These are phyloP conservation scores for Aptenodytes patagonicus DNA, from an alignment of 2,113 vertebrate genomes.

Conservation along the genomic window DNA sequence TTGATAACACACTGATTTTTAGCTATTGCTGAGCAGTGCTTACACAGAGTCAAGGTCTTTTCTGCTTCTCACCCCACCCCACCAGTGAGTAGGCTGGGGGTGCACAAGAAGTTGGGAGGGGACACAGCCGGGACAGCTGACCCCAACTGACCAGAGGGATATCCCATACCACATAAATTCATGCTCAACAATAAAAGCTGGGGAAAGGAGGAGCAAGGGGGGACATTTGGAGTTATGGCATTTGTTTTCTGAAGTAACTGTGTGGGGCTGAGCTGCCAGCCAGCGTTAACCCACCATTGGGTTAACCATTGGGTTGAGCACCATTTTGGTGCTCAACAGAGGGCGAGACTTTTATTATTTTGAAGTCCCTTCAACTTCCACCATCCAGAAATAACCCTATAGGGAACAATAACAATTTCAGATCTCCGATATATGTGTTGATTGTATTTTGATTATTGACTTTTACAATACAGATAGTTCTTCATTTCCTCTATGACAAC, in stretches of 20 bases:
- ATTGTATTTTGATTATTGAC: background rate
- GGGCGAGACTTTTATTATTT: background rate
- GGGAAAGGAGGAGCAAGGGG: background rate
- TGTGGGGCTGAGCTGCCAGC: background rate
- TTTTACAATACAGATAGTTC: background rate
- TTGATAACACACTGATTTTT: background rate
- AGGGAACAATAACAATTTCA: background rate
- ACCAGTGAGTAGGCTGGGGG: fast-evolving
- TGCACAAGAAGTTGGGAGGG: fast-evolving
- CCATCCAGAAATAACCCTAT: background rate
- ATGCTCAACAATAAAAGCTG: background rate
- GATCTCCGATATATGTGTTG: background rate
- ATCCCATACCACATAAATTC: fast-evolving
- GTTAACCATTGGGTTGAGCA: no score
- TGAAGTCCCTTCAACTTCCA: background rate
- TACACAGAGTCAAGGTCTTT: background rate
- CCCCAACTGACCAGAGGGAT: background rate
- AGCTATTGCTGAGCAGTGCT: background rate
- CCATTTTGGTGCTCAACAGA: background rate
- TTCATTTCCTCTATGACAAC: background rate
- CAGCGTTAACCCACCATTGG: background rate
- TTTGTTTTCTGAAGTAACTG: background rate
- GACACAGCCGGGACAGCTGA: no score
- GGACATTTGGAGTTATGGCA: fast-evolving
- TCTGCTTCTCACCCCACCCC: fast-evolving